Conservation (phyloP, 2,888 invertebrate genomes). For the Hypsopygia costalis region DNA sequence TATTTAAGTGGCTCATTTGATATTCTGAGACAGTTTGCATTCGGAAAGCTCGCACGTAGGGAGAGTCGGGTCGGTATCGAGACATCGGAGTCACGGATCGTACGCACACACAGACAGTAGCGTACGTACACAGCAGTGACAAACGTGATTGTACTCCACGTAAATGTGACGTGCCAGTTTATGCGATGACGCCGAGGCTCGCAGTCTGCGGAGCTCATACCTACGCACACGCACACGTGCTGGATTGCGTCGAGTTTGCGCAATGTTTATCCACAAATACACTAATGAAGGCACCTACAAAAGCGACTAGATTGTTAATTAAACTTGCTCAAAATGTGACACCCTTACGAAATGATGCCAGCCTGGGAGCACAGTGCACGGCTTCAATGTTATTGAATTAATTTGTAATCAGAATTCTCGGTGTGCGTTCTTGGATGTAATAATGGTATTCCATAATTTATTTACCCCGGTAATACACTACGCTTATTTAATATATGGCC, state of each 20-base stretch:
- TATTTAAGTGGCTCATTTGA: slow-evolving; percentile 80
- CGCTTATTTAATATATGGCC: slow-evolving; percentile 25
- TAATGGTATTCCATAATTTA: slow-evolving; percentile 55
- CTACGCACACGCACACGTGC: slow-evolving; percentile 52
- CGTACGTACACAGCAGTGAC: slow-evolving; percentile 31
- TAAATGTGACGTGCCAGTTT: slow-evolving; percentile 27
- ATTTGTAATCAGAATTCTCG: slow-evolving; percentile 77
- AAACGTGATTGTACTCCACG: slow-evolving; percentile 38
- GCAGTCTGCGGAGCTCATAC: slow-evolving; percentile 24
- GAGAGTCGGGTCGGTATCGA: slow-evolving; percentile 48
- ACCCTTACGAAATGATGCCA: slow-evolving; percentile 76
- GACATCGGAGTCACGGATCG: slow-evolving; percentile 45
- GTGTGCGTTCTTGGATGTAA: slow-evolving; percentile 66
- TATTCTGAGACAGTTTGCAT: slow-evolving; percentile 78
- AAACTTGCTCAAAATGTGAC: slow-evolving; percentile 80
- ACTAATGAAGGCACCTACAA: slow-evolving; percentile 80
- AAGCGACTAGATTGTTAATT: slow-evolving; percentile 80
- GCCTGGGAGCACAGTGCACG: slow-evolving; percentile 71
- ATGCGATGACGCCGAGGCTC: slow-evolving; percentile 14
- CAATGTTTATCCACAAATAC: slow-evolving; percentile 79
- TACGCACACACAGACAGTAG: slow-evolving; percentile 33
- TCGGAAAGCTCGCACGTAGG: slow-evolving; percentile 68
- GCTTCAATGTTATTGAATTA: slow-evolving; percentile 77
- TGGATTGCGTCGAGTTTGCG: slow-evolving; percentile 56
- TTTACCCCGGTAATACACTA: slow-evolving; percentile 42